Evolutionary conservation across 2,113 vertebrate species (phyloP).

Genomic region (Halcyon malimbica): DNA sequence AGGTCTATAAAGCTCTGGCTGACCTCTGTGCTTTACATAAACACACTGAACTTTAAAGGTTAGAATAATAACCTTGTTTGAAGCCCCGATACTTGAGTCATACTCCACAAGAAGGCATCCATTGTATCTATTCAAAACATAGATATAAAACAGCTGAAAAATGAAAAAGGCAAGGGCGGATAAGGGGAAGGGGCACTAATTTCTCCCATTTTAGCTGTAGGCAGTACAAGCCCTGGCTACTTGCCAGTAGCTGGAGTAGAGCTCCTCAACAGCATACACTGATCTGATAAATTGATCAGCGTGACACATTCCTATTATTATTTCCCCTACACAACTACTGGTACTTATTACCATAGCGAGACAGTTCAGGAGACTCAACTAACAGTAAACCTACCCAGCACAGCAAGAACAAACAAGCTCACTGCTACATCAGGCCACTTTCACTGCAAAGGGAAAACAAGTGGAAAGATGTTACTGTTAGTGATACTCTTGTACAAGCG

Average conservation of each 20-base stretch:
- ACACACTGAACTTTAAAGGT: conserved; percentile 23
- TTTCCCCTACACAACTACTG: background rate
- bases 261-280: background rate
- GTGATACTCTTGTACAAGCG: background rate
- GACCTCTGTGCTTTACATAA: conserved; percentile 13
- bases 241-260: background rate
- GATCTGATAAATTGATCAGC: background rate
- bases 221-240: background rate
- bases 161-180: background rate
- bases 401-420: background rate
- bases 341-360: background rate
- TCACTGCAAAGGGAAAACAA: background rate
- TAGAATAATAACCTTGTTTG: conserved; percentile 5
- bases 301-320: background rate
- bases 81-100: background rate
- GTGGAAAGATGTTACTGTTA: background rate
- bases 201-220: background rate
- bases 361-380: background rate
- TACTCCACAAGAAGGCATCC: background rate
- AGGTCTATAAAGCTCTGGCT: background rate
- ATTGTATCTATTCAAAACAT: conserved; percentile 1
- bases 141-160: background rate
- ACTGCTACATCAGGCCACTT: background rate
- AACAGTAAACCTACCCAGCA: background rate
- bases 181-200: background rate